A percentile compares a stretch with the other conserved stretches of the same genome.
phyloP scores from a whole-genome alignment of 2,113 vertebrate species.

The Macrotis lagotis region DNA sequence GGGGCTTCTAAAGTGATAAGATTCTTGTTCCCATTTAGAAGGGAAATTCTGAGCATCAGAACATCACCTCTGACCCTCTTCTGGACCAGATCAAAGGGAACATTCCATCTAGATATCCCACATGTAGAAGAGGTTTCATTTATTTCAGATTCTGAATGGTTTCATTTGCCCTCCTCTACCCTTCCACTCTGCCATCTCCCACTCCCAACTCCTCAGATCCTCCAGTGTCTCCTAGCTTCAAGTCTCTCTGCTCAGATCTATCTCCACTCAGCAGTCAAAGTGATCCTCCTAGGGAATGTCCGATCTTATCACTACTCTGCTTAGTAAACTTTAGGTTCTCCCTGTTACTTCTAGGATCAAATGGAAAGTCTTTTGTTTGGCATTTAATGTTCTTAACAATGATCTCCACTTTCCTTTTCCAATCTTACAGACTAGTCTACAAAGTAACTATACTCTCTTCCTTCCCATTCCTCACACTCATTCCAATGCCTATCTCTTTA shows the following conservation, averaged over 20 bases:
- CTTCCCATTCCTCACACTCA: neutral
- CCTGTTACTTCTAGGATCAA: neutral
- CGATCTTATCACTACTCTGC: neutral
- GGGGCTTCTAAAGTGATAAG: neutral
- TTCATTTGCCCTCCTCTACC: neutral
- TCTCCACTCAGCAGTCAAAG: neutral
- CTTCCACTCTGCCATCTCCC: neutral
- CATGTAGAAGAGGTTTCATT: neutral
- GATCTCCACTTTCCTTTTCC: neutral
- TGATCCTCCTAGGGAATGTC: neutral
- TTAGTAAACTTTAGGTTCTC: neutral
- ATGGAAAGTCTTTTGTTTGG: neutral
- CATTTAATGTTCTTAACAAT: neutral
- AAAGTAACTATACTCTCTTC: neutral
- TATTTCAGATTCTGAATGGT: neutral
- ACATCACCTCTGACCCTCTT: neutral
- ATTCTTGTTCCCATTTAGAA: too few species aligned
- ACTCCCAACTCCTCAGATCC: too few species aligned
- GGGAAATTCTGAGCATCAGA: neutral
- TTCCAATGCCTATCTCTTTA: neutral
- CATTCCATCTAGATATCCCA: neutral
- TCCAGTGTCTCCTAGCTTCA: neutral
- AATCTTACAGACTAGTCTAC: neutral
- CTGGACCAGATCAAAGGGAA: neutral
- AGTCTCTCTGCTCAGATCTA: neutral